phyloP scores from a whole-genome alignment of 1,140 invertebrate genomes.

The Pinna nobilis region DNA sequence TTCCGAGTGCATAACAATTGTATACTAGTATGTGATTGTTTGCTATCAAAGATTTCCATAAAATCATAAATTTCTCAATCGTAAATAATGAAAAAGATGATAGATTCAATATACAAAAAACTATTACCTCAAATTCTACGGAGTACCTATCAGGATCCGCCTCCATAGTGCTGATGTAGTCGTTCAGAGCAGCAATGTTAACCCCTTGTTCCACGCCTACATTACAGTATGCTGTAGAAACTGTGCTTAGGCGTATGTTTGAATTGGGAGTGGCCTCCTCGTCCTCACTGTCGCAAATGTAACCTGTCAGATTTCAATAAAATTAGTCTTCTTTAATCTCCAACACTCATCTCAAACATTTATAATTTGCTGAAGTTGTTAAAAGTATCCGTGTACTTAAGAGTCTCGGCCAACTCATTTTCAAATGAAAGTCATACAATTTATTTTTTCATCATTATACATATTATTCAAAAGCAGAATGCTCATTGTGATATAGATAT shows the following conservation, averaged over 20 bases:
- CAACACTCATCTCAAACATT: not conserved
- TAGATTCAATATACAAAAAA: too few species aligned
- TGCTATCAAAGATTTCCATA: too few species aligned
- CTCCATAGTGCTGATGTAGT: constrained; percentile 46
- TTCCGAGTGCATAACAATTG: too few species aligned
- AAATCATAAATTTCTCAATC: too few species aligned
- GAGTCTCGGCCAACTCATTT: not conserved
- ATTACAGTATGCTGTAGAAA: constrained; percentile 38
- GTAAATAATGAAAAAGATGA: too few species aligned
- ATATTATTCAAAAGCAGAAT: too few species aligned
- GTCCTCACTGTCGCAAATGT: not conserved
- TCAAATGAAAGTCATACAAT: not conserved
- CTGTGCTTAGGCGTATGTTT: not conserved
- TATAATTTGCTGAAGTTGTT: not conserved
- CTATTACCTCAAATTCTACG: constrained; percentile 37
- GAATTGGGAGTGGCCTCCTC: not conserved
- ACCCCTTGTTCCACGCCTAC: constrained; percentile 36
- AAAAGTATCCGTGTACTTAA: not conserved
- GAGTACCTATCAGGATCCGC: constrained; percentile 10
- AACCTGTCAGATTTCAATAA: constrained; percentile 1
- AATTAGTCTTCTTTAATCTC: not conserved
- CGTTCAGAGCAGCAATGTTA: constrained; percentile 43
- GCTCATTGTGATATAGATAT: too few species aligned
- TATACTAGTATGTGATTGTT: too few species aligned
- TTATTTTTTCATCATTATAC: too few species aligned